Conservation (phyloP, 2,888 invertebrate species). For the Meghimatium bilineatum region DNA sequence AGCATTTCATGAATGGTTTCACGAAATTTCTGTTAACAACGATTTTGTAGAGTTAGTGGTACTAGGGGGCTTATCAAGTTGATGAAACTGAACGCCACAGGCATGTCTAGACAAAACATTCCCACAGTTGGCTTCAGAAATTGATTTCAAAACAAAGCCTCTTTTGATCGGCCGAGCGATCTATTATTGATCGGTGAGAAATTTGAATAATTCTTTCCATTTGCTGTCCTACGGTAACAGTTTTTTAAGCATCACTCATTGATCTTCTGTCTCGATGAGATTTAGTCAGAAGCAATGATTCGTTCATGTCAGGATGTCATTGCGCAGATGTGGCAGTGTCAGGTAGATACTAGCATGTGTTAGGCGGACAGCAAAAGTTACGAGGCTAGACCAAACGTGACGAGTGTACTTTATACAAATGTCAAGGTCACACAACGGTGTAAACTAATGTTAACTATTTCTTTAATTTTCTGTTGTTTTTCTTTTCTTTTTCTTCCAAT, state of each 20-base stretch:
- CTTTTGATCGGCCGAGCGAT: not conserved
- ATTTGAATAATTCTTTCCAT: constrained; percentile 12
- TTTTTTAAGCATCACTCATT: constrained; percentile 1
- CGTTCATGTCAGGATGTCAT: not conserved
- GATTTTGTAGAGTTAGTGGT: not conserved
- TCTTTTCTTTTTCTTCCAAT: no score
- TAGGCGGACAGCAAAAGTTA: not conserved
- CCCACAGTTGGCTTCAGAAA: constrained; percentile 4
- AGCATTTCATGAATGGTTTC: not conserved
- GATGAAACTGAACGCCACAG: constrained; percentile 5
- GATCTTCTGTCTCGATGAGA: constrained; percentile 5
- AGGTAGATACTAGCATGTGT: not conserved
- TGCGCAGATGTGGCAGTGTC: not conserved
- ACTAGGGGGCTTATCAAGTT: not conserved
- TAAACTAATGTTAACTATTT: no score
- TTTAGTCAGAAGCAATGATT: not conserved
- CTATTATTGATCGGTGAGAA: constrained; percentile 12
- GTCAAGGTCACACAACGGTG: not conserved
- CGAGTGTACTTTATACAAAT: not conserved
- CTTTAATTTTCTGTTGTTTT: no score
- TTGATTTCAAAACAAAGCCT: constrained; percentile 8
- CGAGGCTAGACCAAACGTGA: not conserved
- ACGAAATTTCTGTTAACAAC: not conserved
- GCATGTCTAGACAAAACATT: constrained; percentile 13
- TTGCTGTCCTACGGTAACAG: not conserved